Conservation (phyloP, 2,797 vertebrate genomes). For the Decapterus maruadsi region DNA sequence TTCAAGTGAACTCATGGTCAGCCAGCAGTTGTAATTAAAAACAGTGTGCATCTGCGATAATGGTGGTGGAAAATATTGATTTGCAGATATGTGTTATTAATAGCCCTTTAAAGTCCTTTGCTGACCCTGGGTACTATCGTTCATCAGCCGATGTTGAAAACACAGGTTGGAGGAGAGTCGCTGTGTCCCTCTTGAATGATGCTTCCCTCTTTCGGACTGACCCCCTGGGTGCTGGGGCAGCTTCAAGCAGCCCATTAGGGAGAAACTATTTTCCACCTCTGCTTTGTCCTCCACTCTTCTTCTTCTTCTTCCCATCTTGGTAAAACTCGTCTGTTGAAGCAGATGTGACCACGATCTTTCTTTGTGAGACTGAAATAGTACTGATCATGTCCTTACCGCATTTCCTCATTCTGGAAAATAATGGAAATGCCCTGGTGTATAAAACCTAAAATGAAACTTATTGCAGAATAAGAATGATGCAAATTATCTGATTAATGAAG, state of each 20-base stretch:
- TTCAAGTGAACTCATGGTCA: too few species aligned
- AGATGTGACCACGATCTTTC: slow-evolving; percentile 46
- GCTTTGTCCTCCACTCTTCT: slow-evolving; percentile 46
- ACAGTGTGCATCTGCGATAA: background rate
- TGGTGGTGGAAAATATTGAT: background rate
- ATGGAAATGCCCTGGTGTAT: slow-evolving; percentile 24
- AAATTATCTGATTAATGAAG: too few species aligned
- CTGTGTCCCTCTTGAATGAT: slow-evolving; percentile 12
- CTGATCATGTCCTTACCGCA: slow-evolving; percentile 43
- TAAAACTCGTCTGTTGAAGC: slow-evolving; percentile 40
- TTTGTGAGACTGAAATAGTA: slow-evolving; percentile 49
- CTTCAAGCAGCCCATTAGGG: slow-evolving; percentile 90
- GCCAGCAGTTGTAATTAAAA: background rate
- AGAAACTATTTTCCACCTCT: slow-evolving; percentile 81
- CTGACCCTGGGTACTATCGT: background rate
- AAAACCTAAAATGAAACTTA: slow-evolving; percentile 6
- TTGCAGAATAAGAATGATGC: slow-evolving; percentile 9
- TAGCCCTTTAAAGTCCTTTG: background rate
- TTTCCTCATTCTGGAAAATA: slow-evolving; percentile 46
- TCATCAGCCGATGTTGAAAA: slow-evolving; percentile 13
- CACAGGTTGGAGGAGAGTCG: slow-evolving; percentile 27
- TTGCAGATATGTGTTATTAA: slow-evolving; percentile 18
- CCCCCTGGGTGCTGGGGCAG: slow-evolving; percentile 78
- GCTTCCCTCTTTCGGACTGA: slow-evolving; percentile 33
- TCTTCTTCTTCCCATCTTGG: slow-evolving; percentile 33